Evolutionary conservation across 2,797 vertebrate genomes (phyloP).

Genomic region (Macrochelys suwanniensis): DNA sequence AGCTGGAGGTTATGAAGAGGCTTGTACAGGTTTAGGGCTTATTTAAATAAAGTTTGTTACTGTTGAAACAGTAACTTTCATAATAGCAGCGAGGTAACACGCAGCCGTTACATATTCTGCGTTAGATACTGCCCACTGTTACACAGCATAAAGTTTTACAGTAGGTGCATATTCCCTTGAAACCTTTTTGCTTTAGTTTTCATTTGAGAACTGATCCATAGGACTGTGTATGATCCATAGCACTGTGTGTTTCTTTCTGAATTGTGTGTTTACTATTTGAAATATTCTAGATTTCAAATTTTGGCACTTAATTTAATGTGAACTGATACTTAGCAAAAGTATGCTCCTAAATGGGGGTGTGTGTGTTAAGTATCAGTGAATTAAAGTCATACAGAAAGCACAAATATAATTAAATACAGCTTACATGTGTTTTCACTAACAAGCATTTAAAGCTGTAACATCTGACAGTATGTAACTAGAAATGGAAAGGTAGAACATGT

Average conservation of each 20-base stretch:
- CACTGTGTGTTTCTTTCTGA: conserved; percentile 34
- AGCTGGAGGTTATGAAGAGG: conserved; percentile 28
- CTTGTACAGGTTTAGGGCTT: background rate
- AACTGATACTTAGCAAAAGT: background rate
- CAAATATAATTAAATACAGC: background rate
- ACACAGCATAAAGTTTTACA: conserved; percentile 7
- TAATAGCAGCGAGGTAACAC: background rate
- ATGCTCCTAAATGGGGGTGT: background rate
- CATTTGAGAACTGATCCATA: conserved; percentile 7
- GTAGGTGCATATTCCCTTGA: conserved; percentile 25
- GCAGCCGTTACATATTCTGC: conserved; percentile 18
- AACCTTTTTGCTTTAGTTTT: background rate
- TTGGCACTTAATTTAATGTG: conserved; percentile 12
- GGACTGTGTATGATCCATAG: background rate
- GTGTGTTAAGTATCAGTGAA: conserved; percentile 15
- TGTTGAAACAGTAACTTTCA: conserved; percentile 22
- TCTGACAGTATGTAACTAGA: background rate
- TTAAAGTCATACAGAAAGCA: background rate
- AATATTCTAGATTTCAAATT: conserved; percentile 37
- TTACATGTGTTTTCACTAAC: background rate
- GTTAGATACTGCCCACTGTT: background rate
- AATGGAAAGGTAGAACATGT: background rate
- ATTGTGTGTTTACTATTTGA: conserved; percentile 22
- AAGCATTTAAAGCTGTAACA: background rate
- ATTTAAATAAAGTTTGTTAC: background rate